A percentile compares a stretch with the other conserved stretches of the same genome.
phyloP scores from a whole-genome alignment of 2,113 vertebrate genomes.

The Leptobrachium ailaonicum region DNA sequence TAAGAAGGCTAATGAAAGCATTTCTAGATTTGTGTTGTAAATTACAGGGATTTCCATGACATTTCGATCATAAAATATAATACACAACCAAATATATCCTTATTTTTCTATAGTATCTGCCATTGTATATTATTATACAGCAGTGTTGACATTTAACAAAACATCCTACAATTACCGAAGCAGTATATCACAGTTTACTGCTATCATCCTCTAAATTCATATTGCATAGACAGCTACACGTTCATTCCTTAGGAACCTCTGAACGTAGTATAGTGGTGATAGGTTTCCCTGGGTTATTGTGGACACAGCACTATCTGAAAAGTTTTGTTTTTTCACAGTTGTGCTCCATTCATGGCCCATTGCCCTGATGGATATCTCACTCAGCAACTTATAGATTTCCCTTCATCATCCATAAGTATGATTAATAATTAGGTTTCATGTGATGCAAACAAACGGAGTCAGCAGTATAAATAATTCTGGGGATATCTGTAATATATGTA shows the following conservation, averaged over 20 bases:
- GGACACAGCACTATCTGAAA: constrained; percentile 3
- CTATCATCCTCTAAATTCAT: too few relatives aligned
- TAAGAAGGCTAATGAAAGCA: too few relatives aligned
- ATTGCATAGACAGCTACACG: not conserved
- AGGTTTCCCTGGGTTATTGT: not conserved
- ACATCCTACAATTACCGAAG: too few relatives aligned
- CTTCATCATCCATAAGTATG: constrained; percentile 9
- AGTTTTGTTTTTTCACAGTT: not conserved
- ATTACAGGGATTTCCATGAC: too few relatives aligned
- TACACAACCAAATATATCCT: too few relatives aligned
- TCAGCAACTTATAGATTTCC: constrained; percentile 7
- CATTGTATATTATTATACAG: too few relatives aligned
- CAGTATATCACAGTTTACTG: not conserved
- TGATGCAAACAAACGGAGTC: not conserved
- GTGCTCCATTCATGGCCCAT: constrained; percentile 4
- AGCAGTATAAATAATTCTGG: not conserved
- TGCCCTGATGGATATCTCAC: not conserved
- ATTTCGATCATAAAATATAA: too few relatives aligned
- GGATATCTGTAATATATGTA: not conserved
- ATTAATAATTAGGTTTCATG: constrained; percentile 9
- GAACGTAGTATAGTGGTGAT: not conserved
- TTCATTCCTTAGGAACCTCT: not conserved
- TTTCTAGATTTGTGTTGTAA: too few relatives aligned
- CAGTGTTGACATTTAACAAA: too few relatives aligned
- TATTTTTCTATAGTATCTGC: too few relatives aligned